Evolutionary conservation across 2,888 invertebrate genomes (phyloP).

Genomic region (Orthosia gothica): DNA sequence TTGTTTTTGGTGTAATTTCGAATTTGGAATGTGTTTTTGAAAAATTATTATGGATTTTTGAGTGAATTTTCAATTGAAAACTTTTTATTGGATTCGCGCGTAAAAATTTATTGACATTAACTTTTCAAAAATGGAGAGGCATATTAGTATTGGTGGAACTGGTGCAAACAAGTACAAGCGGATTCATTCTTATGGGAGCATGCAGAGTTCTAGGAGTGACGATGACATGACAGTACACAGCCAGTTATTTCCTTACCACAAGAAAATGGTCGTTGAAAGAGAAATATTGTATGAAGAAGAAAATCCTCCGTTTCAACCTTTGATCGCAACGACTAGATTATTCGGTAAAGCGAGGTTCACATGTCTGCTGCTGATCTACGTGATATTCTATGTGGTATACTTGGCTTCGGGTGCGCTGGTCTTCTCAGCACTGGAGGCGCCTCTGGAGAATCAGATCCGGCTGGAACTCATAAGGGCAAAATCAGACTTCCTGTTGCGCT

Average conservation of each 20-base stretch:
- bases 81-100: conserved; percentile 53
- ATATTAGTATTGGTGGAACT: conserved; percentile 64
- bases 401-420: conserved; percentile 93
- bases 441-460: conserved; percentile 91
- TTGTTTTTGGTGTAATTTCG: conserved; percentile 53
- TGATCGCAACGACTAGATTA: conserved; percentile 84
- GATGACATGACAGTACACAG: conserved; percentile 89
- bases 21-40: conserved; percentile 49
- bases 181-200: conserved; percentile 88
- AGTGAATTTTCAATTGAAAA: conserved; percentile 31
- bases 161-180: conserved; percentile 78
- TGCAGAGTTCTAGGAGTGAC: conserved; percentile 83
- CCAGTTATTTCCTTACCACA: conserved; percentile 85
- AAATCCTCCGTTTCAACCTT: conserved; percentile 86
- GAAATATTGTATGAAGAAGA: conserved; percentile 88
- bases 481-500: conserved; percentile 90
- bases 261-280: conserved; percentile 85
- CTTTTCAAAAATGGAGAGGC: conserved; percentile 51
- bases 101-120: conserved; percentile 43
- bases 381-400: conserved; percentile 92
- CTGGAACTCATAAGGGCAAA: conserved; percentile 89
- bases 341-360: conserved; percentile 91
- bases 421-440: conserved; percentile 93
- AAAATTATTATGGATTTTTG: conserved; percentile 58
- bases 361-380: conserved; percentile 89